Conservation (phyloP, 2,888 invertebrate genomes). For the Pristionchus arcanus region DNA sequence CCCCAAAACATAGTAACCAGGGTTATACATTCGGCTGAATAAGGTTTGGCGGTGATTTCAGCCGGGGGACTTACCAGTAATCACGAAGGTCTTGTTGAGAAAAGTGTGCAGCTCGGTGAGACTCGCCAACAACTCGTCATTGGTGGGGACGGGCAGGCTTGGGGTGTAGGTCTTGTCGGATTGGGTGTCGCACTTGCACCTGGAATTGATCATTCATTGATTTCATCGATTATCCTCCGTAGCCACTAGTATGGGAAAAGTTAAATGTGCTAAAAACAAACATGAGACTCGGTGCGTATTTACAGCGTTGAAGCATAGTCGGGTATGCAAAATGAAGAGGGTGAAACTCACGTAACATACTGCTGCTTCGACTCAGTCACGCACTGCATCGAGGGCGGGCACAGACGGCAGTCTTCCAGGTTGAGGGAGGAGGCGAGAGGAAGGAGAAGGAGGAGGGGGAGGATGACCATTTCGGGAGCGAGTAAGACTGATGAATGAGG, state of each 20-base stretch:
- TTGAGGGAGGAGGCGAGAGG: neutral
- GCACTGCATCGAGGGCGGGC: conserved; percentile 8
- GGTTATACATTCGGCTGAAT: too few relatives aligned
- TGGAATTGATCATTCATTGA: too few relatives aligned
- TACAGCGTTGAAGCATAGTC: too few relatives aligned
- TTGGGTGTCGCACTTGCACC: neutral
- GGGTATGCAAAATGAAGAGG: too few relatives aligned
- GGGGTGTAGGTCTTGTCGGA: neutral
- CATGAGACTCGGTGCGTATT: too few relatives aligned
- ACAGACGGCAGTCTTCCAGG: neutral
- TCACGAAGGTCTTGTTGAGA: neutral
- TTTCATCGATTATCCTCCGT: too few relatives aligned
- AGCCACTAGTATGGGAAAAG: too few relatives aligned
- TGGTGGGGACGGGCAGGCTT: neutral
- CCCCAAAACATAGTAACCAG: too few relatives aligned
- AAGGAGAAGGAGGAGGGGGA: neutral
- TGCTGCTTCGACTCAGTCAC: neutral
- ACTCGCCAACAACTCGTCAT: neutral
- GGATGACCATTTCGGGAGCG: neutral
- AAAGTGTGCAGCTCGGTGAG: neutral
- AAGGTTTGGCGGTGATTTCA: too few relatives aligned
- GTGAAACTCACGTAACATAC: neutral
- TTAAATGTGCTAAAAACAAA: too few relatives aligned
- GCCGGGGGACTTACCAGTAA: too few relatives aligned
- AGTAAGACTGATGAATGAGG: neutral